A percentile compares a stretch with the other conserved stretches of the same genome.
phyloP scores from a whole-genome alignment of 2,113 vertebrate genomes.

The Sander lucioperca region DNA sequence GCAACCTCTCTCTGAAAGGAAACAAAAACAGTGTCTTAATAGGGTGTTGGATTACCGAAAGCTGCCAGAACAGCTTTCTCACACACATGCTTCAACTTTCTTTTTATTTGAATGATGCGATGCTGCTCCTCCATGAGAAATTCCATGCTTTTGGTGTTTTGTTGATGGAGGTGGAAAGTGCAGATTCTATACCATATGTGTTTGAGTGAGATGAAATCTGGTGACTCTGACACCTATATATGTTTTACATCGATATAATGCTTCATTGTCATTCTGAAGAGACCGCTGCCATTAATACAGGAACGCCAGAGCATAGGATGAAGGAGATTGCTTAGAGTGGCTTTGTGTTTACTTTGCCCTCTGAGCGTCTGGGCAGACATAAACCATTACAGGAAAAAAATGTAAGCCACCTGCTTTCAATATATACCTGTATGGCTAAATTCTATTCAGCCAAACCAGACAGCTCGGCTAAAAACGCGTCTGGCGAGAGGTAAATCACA shows the following conservation, averaged over 20 bases:
- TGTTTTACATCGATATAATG: slow-evolving; percentile 59
- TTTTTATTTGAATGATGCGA: slow-evolving; percentile 20
- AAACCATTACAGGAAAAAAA: slow-evolving; percentile 52
- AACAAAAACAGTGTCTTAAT: slow-evolving; percentile 59
- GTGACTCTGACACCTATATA: slow-evolving; percentile 46
- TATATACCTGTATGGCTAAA: slow-evolving; percentile 44
- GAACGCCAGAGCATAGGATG: slow-evolving; percentile 46
- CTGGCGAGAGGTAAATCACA: slow-evolving; percentile 28
- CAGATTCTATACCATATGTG: slow-evolving; percentile 16
- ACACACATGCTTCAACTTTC: slow-evolving; percentile 29
- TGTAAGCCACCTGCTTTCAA: slow-evolving; percentile 60
- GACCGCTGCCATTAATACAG: slow-evolving; percentile 45
- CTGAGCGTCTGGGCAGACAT: slow-evolving; percentile 50
- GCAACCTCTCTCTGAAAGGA: slow-evolving; percentile 35
- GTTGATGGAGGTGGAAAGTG: slow-evolving; percentile 53
- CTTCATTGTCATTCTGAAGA: slow-evolving; percentile 61
- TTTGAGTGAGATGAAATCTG: slow-evolving; percentile 37
- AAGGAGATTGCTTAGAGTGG: slow-evolving; percentile 49
- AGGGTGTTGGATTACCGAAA: slow-evolving; percentile 45
- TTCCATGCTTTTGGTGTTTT: slow-evolving; percentile 43
- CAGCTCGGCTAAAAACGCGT: slow-evolving; percentile 30
- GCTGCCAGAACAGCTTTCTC: slow-evolving; percentile 44
- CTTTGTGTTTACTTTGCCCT: slow-evolving; percentile 65
- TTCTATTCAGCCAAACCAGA: slow-evolving; percentile 24
- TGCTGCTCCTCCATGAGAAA: slow-evolving; percentile 31